Conservation (phyloP, 2,797 vertebrate species). For the Cheirogaleus major region DNA sequence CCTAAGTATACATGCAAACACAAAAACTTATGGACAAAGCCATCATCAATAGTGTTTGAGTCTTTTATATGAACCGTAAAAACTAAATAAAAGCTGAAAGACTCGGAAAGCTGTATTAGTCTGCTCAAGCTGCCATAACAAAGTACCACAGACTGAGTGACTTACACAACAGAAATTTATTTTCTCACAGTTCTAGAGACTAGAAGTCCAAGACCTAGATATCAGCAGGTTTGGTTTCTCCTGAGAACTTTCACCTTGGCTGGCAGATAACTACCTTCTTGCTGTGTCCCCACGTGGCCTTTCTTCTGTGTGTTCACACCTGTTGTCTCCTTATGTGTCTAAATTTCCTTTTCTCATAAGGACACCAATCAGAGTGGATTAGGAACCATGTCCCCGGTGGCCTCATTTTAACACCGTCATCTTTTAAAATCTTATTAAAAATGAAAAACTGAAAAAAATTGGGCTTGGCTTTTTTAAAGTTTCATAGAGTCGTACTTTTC, state of each 20-base stretch:
- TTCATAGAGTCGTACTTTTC: not conserved
- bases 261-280: not conserved
- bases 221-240: not conserved
- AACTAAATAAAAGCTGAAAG: not conserved
- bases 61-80: not conserved
- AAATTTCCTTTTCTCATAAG: not conserved
- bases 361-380: not conserved
- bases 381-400: no score
- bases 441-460: not conserved
- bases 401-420: not conserved
- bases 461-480: not conserved
- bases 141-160: not conserved
- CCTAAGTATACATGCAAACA: not conserved
- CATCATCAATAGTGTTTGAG: not conserved
- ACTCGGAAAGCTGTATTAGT: not conserved
- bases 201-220: not conserved
- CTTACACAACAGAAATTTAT: not conserved
- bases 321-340: not conserved
- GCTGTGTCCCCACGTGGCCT: not conserved
- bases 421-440: not conserved
- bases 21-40: not conserved
- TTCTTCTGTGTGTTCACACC: fast-evolving
- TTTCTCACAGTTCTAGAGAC: not conserved
- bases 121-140: not conserved
- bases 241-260: not conserved